These are phyloP conservation scores for Oncopeltus fasciatus DNA, from an alignment of 1,140 invertebrate genomes.

Conservation along the genomic window DNA sequence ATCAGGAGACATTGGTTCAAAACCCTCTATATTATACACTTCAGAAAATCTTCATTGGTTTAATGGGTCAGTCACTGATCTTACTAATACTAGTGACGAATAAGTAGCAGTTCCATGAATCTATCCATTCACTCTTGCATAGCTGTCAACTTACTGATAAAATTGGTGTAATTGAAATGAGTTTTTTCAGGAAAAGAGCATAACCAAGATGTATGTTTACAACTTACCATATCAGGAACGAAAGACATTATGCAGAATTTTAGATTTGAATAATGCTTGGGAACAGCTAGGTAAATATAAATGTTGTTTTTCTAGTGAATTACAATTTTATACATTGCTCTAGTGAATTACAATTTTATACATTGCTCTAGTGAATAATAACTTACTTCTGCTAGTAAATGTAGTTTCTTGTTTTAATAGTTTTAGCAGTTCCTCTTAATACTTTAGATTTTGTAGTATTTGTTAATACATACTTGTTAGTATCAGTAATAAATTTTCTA, in stretches of 20 bases:
- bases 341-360: neutral
- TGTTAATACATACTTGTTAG: neutral
- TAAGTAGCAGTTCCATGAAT: too few relatives aligned
- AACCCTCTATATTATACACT: too few relatives aligned
- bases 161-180: too few relatives aligned
- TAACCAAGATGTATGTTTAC: constrained; percentile 50
- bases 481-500: too few relatives aligned
- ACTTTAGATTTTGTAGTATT: neutral
- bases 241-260: constrained; percentile 51
- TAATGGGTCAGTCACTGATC: too few relatives aligned
- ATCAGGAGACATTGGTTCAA: too few relatives aligned
- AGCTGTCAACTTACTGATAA: too few relatives aligned
- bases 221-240: constrained; percentile 52
- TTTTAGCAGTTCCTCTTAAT: neutral
- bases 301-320: neutral
- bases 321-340: neutral
- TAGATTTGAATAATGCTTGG: constrained; percentile 68
- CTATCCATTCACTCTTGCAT: too few relatives aligned
- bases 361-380: neutral
- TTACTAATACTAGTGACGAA: too few relatives aligned
- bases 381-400: neutral
- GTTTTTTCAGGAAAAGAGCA: too few relatives aligned
- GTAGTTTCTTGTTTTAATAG: neutral
- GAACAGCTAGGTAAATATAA: constrained; percentile 44
- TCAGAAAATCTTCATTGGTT: too few relatives aligned